phyloP scores from a whole-genome alignment of 2,888 invertebrate species.

The Oscheius sp. region DNA sequence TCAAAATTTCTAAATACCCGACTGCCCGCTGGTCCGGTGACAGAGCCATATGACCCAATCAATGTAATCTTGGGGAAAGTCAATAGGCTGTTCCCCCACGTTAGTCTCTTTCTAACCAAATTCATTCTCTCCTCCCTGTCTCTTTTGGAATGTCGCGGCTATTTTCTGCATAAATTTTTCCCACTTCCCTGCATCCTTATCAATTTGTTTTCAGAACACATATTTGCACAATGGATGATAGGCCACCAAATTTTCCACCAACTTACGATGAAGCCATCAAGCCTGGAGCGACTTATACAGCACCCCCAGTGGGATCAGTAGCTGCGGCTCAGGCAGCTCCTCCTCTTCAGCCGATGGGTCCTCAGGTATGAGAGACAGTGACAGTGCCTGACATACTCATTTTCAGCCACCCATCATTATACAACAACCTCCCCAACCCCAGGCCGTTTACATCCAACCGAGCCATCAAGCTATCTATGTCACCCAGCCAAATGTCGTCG shows the following conservation, averaged over 20 bases:
- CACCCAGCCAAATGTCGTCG: slow-evolving; percentile 16
- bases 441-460: slow-evolving; percentile 24
- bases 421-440: not conserved
- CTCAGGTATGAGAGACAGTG: not conserved
- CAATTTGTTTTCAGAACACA: not conserved
- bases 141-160: too few relatives aligned
- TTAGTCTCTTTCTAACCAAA: too few relatives aligned
- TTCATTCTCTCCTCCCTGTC: too few relatives aligned
- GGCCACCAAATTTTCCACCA: slow-evolving; percentile 6
- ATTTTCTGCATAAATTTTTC: too few relatives aligned
- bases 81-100: too few relatives aligned
- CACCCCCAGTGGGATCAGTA: slow-evolving; percentile 13
- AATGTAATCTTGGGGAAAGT: too few relatives aligned
- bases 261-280: slow-evolving; percentile 24
- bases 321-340: not conserved
- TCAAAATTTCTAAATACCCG: too few relatives aligned
- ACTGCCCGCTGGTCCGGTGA: too few relatives aligned
- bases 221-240: not conserved
- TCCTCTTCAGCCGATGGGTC: slow-evolving; percentile 11
- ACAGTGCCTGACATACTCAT: too few relatives aligned
- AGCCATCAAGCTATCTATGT: slow-evolving; percentile 12
- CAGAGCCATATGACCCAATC: too few relatives aligned
- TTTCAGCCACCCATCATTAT: not conserved
- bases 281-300: slow-evolving; percentile 1
- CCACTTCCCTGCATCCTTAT: too few relatives aligned